These are phyloP conservation scores for Petrolisthes cinctipes DNA, from an alignment of 2,888 invertebrate species.

Conservation along the genomic window DNA sequence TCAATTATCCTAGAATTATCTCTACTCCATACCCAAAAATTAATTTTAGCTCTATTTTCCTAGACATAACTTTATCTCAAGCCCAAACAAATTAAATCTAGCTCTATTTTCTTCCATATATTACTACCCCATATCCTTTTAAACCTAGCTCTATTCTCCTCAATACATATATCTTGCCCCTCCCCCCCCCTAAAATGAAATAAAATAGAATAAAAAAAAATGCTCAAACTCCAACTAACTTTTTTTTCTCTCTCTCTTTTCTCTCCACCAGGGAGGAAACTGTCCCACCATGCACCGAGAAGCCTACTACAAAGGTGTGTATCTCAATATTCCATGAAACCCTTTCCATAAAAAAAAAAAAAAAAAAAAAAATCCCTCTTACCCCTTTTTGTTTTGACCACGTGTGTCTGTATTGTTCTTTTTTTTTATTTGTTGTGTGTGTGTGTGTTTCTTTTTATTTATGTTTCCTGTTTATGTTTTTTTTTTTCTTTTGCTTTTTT, in stretches of 20 bases:
- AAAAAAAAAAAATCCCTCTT: background rate
- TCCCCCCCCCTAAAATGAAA: background rate
- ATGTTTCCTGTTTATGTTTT: background rate
- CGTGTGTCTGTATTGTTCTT: background rate
- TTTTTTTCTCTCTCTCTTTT: background rate
- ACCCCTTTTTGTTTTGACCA: background rate
- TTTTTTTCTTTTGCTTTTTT: background rate
- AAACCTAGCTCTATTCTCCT: background rate
- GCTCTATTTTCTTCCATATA: background rate
- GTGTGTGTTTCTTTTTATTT: background rate
- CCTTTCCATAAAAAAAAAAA: too few relatives aligned
- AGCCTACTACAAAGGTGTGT: conserved; percentile 59
- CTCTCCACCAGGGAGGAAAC: conserved; percentile 50
- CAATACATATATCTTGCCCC: background rate
- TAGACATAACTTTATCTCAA: too few relatives aligned
- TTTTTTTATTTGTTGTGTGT: conserved; percentile 8
- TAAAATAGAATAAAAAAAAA: too few relatives aligned
- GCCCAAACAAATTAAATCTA: background rate
- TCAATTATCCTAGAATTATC: background rate
- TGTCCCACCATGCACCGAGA: conserved; percentile 63
- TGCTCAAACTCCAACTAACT: background rate
- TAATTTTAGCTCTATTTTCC: background rate
- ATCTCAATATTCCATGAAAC: background rate
- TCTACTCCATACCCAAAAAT: background rate
- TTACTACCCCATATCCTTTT: background rate